Evolutionary conservation across 2,113 vertebrate species (phyloP).

Genomic region (Anhinga rufa): DNA sequence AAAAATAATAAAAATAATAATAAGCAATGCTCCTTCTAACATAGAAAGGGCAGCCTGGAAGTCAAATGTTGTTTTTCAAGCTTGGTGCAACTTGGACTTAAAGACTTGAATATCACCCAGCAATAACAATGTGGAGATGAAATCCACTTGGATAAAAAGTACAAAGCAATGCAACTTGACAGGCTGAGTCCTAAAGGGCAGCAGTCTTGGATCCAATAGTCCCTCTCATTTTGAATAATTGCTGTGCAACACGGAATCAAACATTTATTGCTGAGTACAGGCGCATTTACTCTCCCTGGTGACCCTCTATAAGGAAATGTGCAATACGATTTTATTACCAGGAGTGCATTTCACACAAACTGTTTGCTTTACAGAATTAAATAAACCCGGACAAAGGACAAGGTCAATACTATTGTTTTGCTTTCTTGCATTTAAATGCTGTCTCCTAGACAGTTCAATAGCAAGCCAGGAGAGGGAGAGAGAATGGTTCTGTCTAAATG

Average conservation of each 20-base stretch:
- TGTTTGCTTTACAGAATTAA: constrained; percentile 62
- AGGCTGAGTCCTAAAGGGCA: constrained; percentile 48
- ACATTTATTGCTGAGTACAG: constrained; percentile 49
- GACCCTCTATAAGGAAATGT: constrained; percentile 44
- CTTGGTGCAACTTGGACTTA: neutral
- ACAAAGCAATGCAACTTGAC: neutral
- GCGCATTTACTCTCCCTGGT: constrained; percentile 18
- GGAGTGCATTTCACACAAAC: constrained; percentile 26
- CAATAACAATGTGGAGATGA: neutral
- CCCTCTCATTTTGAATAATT: constrained; percentile 52
- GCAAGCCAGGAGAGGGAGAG: neutral
- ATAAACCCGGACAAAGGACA: constrained; percentile 26
- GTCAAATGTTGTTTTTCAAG: neutral
- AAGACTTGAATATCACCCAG: neutral
- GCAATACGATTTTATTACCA: constrained; percentile 40
- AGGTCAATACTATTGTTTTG: constrained; percentile 45
- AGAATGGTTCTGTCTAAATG: neutral
- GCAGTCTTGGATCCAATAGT: constrained; percentile 9
- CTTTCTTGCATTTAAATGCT: constrained; percentile 47
- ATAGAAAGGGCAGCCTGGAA: neutral
- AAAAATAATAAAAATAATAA: neutral
- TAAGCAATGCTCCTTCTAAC: neutral
- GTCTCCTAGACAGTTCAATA: constrained; percentile 11
- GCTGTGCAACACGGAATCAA: constrained; percentile 34
- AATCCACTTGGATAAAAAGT: constrained; percentile 19